phyloP scores from a whole-genome alignment of 2,888 invertebrate species.

The Mantis religiosa region DNA sequence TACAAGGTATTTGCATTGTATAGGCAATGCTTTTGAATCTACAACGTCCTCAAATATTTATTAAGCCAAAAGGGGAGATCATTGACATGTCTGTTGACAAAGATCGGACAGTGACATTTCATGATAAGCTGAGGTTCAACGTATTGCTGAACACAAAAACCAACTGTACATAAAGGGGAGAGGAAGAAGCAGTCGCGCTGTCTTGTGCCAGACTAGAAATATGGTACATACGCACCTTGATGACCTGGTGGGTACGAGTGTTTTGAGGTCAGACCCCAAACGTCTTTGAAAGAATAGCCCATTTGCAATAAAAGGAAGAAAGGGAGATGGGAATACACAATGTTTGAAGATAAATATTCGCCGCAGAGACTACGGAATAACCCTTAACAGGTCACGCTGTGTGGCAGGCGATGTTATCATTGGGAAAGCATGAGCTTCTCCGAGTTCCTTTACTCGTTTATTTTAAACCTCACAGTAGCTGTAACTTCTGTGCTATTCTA shows the following conservation, averaged over 20 bases:
- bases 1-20: no score
- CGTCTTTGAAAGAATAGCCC: background rate
- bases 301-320: background rate
- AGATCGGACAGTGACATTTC: background rate
- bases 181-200: background rate
- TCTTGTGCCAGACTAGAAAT: background rate
- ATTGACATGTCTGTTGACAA: no score
- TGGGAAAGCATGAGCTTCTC: background rate
- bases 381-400: background rate
- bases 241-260: background rate
- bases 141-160: background rate
- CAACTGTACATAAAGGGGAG: background rate
- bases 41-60: no score
- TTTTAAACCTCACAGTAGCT: no score
- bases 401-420: background rate
- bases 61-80: no score
- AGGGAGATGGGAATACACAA: background rate
- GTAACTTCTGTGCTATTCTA: no score
- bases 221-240: background rate
- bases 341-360: background rate
- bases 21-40: no score
- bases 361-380: background rate
- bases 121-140: background rate
- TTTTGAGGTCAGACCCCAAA: background rate
- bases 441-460: no score